Percentiles rank a stretch among this genome's conserved stretches.
These are phyloP conservation scores for Hyperoplus lanceolatus DNA, from an alignment of 2,797 vertebrate genomes.

Conservation along the genomic window DNA sequence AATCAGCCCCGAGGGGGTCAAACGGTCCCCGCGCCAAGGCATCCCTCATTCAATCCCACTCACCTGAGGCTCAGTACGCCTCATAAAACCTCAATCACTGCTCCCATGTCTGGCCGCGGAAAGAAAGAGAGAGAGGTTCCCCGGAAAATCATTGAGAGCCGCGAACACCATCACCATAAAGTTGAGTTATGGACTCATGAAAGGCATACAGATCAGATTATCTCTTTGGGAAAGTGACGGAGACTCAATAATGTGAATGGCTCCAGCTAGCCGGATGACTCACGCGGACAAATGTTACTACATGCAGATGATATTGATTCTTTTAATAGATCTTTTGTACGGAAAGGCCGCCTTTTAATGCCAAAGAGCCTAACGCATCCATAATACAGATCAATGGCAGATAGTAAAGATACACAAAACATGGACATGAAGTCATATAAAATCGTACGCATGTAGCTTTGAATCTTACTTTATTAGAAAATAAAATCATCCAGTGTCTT, in stretches of 20 bases:
- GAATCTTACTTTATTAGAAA: background rate
- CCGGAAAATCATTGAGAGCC: slow-evolving; percentile 67
- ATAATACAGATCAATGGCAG: slow-evolving; percentile 35
- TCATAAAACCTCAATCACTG: slow-evolving; percentile 76
- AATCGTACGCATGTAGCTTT: background rate
- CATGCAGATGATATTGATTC: slow-evolving; percentile 71
- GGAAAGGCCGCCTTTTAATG: slow-evolving; percentile 29
- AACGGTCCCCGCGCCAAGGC: slow-evolving; percentile 8
- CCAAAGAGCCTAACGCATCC: slow-evolving; percentile 13
- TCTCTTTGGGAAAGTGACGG: slow-evolving; percentile 65
- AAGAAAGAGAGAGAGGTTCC: slow-evolving; percentile 13
- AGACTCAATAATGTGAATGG: slow-evolving; percentile 67
- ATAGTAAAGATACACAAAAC: slow-evolving; percentile 11
- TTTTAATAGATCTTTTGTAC: slow-evolving; percentile 27
- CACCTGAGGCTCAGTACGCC: slow-evolving; percentile 74
- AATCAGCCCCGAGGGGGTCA: slow-evolving; percentile 69
- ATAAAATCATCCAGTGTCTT: too few relatives aligned
- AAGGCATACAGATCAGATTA: slow-evolving; percentile 62
- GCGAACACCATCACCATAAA: slow-evolving; percentile 67
- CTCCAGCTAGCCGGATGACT: slow-evolving; percentile 53
- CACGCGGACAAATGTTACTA: slow-evolving; percentile 58
- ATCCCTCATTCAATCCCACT: slow-evolving; percentile 56
- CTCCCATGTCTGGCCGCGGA: slow-evolving; percentile 39
- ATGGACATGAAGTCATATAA: background rate
- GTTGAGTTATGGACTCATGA: slow-evolving; percentile 79